phyloP scores from a whole-genome alignment of 2,888 invertebrate genomes.

The Chrysomela aeneicollis region DNA sequence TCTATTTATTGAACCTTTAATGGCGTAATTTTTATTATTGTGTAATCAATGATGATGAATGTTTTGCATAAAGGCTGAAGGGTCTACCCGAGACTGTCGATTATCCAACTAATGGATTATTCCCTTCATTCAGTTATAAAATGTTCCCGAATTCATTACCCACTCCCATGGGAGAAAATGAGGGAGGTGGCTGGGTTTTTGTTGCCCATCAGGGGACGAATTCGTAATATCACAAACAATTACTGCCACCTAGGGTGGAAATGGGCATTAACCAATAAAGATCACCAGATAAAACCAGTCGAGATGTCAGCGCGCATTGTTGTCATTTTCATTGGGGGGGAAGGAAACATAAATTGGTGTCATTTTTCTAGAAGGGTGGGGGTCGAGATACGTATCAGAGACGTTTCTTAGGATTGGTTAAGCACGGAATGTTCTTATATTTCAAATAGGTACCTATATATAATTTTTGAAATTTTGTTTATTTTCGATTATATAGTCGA shows the following conservation, averaged over 20 bases:
- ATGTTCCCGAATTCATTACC: neutral
- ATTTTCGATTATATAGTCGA: no score
- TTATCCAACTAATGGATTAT: neutral
- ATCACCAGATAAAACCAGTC: conserved; percentile 33
- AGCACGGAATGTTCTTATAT: no score
- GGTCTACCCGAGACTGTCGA: neutral
- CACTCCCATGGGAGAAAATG: neutral
- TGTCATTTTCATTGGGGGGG: conserved; percentile 15
- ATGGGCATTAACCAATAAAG: conserved; percentile 35
- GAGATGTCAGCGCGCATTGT: conserved; percentile 28
- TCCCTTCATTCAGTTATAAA: neutral
- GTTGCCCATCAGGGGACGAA: conserved; percentile 29
- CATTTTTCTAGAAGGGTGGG: neutral
- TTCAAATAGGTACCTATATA: no score
- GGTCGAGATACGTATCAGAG: no score
- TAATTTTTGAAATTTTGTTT: no score
- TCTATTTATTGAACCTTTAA: no score
- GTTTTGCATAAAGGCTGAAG: no score
- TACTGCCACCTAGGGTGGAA: conserved; percentile 32
- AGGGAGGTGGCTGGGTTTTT: neutral
- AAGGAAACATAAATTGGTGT: conserved; percentile 7
- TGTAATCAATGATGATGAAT: no score
- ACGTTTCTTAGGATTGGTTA: no score
- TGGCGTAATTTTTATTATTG: no score
- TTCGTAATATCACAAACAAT: conserved; percentile 33